Conservation (phyloP, 2,797 vertebrate genomes). For the Microcaecilia unicolor region DNA sequence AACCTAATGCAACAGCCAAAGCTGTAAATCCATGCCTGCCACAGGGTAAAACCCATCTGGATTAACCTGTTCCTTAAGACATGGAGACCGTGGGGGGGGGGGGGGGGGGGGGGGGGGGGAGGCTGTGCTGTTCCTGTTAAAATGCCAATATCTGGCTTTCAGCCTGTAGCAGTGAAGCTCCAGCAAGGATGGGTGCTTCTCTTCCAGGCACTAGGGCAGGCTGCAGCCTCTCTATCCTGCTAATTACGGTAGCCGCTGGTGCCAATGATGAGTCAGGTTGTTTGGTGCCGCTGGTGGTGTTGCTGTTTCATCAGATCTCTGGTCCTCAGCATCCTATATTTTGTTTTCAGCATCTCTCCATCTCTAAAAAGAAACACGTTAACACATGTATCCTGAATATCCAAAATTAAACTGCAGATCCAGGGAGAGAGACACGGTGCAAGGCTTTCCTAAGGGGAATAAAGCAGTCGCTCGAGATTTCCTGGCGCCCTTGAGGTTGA, state of each 20-base stretch:
- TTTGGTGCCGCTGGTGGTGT: conserved; percentile 73
- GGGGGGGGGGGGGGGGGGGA: too few species aligned
- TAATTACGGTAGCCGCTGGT: conserved; percentile 69
- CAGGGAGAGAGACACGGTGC: background rate
- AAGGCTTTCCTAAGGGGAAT: background rate
- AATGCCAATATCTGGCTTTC: too few species aligned
- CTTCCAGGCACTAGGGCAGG: conserved; percentile 19
- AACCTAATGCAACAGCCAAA: too few species aligned
- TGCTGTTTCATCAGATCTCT: conserved; percentile 76
- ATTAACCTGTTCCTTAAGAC: too few species aligned
- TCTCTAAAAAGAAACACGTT: conserved; percentile 12
- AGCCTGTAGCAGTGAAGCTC: background rate
- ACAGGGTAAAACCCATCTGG: too few species aligned
- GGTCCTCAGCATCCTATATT: conserved; percentile 20
- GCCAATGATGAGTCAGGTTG: conserved; percentile 83
- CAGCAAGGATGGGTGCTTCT: background rate
- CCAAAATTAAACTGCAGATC: too few species aligned
- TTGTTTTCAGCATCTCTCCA: conserved; percentile 31
- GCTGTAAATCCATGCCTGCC: too few species aligned
- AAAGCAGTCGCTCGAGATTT: too few species aligned
- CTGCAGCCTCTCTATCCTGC: conserved; percentile 32
- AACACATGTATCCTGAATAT: background rate
- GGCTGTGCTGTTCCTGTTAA: too few species aligned
- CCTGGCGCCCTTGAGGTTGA: background rate
- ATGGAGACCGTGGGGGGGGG: too few species aligned